These are phyloP conservation scores for Drosophila subsilvestris DNA, from an alignment of 2,888 invertebrate genomes.

Conservation along the genomic window DNA sequence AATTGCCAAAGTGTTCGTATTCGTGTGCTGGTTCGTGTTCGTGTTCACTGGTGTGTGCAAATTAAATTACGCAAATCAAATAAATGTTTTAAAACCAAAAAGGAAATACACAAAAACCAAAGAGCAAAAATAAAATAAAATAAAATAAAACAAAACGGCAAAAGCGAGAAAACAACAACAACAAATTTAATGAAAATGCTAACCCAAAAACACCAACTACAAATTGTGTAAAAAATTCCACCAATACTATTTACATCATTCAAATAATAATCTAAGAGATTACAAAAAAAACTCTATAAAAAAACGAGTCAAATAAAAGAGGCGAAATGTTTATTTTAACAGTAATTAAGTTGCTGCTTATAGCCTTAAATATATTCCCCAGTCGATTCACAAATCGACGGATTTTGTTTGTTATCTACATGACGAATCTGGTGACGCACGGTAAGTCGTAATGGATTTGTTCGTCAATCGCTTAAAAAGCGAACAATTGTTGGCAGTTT, in stretches of 20 bases:
- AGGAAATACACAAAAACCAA: slow-evolving; percentile 11
- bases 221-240: slow-evolving; percentile 48
- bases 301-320: slow-evolving; percentile 25
- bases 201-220: slow-evolving; percentile 8
- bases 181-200: slow-evolving; percentile 30
- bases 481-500: too few species aligned
- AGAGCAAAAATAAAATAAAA: not conserved
- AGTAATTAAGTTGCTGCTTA: slow-evolving; percentile 84
- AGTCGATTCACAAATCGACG: slow-evolving; percentile 84
- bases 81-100: slow-evolving; percentile 52
- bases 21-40: not conserved
- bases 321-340: slow-evolving; percentile 83
- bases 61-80: slow-evolving; percentile 79
- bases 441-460: slow-evolving; percentile 74
- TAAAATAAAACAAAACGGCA: slow-evolving; percentile 10
- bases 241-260: slow-evolving; percentile 16
- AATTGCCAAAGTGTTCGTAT: slow-evolving; percentile 63
- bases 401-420: slow-evolving; percentile 84
- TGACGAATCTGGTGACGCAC: slow-evolving; percentile 84
- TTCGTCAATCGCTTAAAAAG: too few species aligned
- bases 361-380: slow-evolving; percentile 84
- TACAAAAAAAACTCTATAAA: slow-evolving; percentile 17
- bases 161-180: not conserved
- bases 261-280: slow-evolving; percentile 1
- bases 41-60: slow-evolving; percentile 71